Conservation (phyloP, 2,888 invertebrate genomes). For the Sesia apiformis region DNA sequence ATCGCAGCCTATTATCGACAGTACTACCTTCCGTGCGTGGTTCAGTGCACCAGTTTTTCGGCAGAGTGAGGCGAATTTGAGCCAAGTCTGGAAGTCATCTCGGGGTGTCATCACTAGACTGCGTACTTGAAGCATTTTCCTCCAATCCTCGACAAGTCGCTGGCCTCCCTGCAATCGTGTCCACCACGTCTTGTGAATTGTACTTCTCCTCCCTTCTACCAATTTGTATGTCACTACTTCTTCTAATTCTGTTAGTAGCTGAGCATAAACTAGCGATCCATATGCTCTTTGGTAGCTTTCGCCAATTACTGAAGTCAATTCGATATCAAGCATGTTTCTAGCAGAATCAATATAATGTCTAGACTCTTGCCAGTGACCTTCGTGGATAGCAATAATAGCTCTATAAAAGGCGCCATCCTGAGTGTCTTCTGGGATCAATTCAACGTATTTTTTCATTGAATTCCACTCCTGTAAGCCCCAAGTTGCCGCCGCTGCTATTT, state of each 20-base stretch:
- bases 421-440: conserved; percentile 89
- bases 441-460: conserved; percentile 92
- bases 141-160: conserved; percentile 97
- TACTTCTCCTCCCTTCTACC: conserved; percentile 90
- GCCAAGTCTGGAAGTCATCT: conserved; percentile 96
- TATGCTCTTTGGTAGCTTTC: conserved; percentile 97
- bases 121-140: conserved; percentile 94
- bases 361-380: conserved; percentile 81
- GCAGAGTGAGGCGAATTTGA: conserved; percentile 97
- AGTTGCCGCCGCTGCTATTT: conserved; percentile 94
- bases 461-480: conserved; percentile 98
- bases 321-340: conserved; percentile 93
- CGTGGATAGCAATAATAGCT: conserved; percentile 92
- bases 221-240: conserved; percentile 98
- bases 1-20: conserved; percentile 86
- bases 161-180: conserved; percentile 95
- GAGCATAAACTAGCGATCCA: conserved; percentile 95
- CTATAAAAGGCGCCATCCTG: conserved; percentile 97
- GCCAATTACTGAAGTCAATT: conserved; percentile 95
- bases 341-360: conserved; percentile 92
- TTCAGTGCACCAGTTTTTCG: conserved; percentile 91
- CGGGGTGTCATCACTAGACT: conserved; percentile 92
- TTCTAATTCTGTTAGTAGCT: conserved; percentile 97
- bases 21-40: conserved; percentile 93
- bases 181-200: conserved; percentile 94